phyloP scores from a whole-genome alignment of 2,888 invertebrate genomes.

The Agrochola litura region DNA sequence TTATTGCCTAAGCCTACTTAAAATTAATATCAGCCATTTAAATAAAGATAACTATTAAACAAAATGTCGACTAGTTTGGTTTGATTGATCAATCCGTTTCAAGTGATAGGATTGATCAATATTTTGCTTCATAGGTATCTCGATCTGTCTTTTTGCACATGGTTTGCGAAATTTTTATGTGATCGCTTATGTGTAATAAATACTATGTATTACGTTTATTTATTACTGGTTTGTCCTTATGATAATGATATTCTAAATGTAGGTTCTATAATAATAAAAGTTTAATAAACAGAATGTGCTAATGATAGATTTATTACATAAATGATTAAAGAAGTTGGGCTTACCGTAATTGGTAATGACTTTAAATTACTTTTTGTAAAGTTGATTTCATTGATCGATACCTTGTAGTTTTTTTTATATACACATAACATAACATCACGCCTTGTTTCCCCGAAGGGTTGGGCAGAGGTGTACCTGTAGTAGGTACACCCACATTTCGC shows the following conservation, averaged over 20 bases:
- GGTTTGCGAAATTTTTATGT: constrained; percentile 33
- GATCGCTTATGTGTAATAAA: constrained; percentile 20
- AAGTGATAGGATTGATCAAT: constrained; percentile 50
- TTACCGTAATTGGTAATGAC: no score
- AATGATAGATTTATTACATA: constrained; percentile 25
- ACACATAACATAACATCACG: no score
- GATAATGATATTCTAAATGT: neutral
- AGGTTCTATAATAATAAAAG: neutral
- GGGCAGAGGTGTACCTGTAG: no score
- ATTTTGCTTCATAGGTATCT: constrained; percentile 14
- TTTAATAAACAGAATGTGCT: neutral
- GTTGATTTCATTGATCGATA: constrained; percentile 1
- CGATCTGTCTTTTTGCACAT: constrained; percentile 38
- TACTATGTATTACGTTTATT: constrained; percentile 23
- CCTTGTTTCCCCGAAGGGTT: no score
- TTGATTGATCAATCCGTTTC: constrained; percentile 53
- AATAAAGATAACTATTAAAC: constrained; percentile 47
- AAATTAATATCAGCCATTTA: constrained; percentile 46
- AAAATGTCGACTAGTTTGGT: constrained; percentile 50
- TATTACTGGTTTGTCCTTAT: constrained; percentile 26
- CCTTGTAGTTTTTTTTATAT: neutral
- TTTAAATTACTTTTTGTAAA: neutral
- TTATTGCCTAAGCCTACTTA: constrained; percentile 43
- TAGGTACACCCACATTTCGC: no score
- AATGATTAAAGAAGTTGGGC: neutral